Percentiles rank a stretch among this genome's conserved stretches.
phyloP scores from a whole-genome alignment of 2,113 vertebrate genomes.

The Illadopsis cleaveri region DNA sequence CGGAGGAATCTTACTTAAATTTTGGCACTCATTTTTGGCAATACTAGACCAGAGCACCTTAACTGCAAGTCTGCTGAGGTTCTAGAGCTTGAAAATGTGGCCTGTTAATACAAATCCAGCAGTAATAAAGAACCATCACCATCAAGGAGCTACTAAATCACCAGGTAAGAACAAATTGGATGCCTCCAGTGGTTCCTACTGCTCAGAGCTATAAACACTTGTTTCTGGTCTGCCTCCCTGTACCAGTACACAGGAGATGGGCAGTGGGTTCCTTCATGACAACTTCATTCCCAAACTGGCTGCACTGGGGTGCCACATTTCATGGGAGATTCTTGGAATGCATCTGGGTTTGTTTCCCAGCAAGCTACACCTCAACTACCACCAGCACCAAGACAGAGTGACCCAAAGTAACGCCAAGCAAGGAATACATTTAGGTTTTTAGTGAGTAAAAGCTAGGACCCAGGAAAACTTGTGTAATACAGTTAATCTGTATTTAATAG shows the following conservation, averaged over 20 bases:
- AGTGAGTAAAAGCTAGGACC: background rate
- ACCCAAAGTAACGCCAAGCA: background rate
- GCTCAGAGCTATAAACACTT: background rate
- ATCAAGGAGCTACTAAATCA: background rate
- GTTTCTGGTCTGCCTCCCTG: background rate
- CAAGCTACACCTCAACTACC: background rate
- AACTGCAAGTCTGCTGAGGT: background rate
- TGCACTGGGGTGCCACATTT: background rate
- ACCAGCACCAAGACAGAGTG: background rate
- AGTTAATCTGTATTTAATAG: background rate
- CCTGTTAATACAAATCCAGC: background rate
- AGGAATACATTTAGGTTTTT: background rate
- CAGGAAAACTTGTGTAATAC: background rate
- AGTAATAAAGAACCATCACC: background rate
- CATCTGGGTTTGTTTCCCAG: background rate
- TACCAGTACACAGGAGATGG: background rate
- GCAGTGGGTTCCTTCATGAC: background rate
- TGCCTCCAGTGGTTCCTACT: background rate
- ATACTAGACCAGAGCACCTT: background rate
- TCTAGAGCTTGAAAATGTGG: background rate
- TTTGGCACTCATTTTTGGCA: background rate
- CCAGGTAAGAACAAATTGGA: background rate
- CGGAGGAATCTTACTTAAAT: background rate
- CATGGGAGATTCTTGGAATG: accelerated
- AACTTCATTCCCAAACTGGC: background rate